Conservation (phyloP, 2,888 invertebrate genomes). For the Melinaea menophilus region DNA sequence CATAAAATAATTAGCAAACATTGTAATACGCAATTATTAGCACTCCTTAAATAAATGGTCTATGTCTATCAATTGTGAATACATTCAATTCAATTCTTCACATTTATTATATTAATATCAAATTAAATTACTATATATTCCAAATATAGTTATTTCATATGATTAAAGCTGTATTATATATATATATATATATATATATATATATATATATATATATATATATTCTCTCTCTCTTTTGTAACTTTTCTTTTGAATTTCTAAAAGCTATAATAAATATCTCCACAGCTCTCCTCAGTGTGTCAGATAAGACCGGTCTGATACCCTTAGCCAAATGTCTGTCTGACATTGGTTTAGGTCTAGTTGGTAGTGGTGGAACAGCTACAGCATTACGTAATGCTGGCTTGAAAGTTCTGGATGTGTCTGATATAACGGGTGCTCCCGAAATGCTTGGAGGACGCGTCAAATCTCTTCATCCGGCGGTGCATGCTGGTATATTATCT, state of each 20-base stretch:
- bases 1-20: no score
- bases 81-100: no score
- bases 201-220: no score
- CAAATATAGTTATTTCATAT: no score
- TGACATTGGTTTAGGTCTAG: conserved; percentile 85
- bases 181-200: no score
- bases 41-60: no score
- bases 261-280: conserved; percentile 10
- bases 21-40: no score
- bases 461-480: conserved; percentile 97
- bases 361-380: conserved; percentile 98
- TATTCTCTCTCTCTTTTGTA: no score
- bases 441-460: conserved; percentile 99
- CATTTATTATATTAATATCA: no score
- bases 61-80: no score
- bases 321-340: conserved; percentile 88
- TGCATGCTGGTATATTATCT: conserved; percentile 92
- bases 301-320: conserved; percentile 92
- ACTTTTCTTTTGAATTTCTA: background rate
- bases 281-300: conserved; percentile 94
- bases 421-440: conserved; percentile 94
- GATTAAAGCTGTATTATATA: no score
- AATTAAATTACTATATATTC: no score
- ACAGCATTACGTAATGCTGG: conserved; percentile 89
- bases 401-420: conserved; percentile 91